These are phyloP conservation scores for Stigmatopora argus DNA, from an alignment of 2,113 vertebrate species.

Conservation along the genomic window DNA sequence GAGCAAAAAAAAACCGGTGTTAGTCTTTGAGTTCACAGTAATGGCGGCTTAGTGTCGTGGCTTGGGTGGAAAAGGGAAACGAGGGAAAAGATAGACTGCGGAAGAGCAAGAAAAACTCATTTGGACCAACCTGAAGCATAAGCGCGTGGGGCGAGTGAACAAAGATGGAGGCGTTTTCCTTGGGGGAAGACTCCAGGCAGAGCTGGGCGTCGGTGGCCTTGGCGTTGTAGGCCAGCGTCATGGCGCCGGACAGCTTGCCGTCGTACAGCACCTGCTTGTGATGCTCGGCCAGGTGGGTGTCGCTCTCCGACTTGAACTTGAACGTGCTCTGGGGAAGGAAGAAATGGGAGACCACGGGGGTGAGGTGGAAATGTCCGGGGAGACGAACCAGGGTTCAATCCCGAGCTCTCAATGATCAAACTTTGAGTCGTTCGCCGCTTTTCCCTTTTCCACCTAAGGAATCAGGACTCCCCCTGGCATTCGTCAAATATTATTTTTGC, in stretches of 20 bases:
- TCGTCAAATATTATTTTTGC: too few species aligned
- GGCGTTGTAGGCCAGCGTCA: constrained; percentile 92
- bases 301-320: constrained; percentile 96
- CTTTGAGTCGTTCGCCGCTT: too few species aligned
- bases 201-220: constrained; percentile 95
- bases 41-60: too few species aligned
- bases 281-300: constrained; percentile 94
- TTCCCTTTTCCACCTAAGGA: too few species aligned
- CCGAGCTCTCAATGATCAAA: too few species aligned
- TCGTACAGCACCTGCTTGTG: constrained; percentile 95
- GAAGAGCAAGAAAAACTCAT: too few species aligned
- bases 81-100: too few species aligned
- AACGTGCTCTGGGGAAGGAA: constrained; percentile 87
- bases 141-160: constrained; percentile 96
- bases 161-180: constrained; percentile 94
- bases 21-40: too few species aligned
- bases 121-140: constrained; percentile 87
- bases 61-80: too few species aligned
- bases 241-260: constrained; percentile 86
- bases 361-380: constrained; percentile 8
- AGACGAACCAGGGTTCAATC: constrained; percentile 6
- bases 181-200: constrained; percentile 94
- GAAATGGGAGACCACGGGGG: background rate
- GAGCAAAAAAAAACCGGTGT: too few species aligned
- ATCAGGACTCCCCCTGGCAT: too few species aligned